Base-by-base conservation (phyloP, 1,140 invertebrate genomes). In the Sipha flava region DNA sequence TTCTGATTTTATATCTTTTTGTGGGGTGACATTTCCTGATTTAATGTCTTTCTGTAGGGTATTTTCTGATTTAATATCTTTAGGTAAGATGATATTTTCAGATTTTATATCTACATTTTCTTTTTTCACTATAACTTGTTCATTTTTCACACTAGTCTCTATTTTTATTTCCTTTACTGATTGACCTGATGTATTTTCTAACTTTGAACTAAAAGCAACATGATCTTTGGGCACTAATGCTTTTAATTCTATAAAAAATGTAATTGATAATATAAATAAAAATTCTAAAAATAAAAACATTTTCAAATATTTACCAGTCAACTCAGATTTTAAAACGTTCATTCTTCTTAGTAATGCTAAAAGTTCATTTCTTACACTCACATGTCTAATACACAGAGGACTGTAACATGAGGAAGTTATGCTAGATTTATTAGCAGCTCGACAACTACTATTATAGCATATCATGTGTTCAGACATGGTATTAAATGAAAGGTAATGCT, bases 61-160 rank as follows among this genome's bases (percentile, higher is more conserved):
- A 81, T 87, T 86, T 16, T 86, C 83, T 16, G 81, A 83, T 75
- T 85, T 85, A 4, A 86, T 52, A 14, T 84, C 85, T 45, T 79
- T 79, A 37, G 79, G 31, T 5, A 49, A 29, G n/a, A 10, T 49
- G 18, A 1, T 29, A 79, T 2, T 68, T 40, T 81, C 81, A 43
- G 59, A 45, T 45, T 83, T 84, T 6, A 82, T 64, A 52, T 64
- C 26, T 14, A 47, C 43, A 23, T 70, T 54, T 45, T 79, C 77
- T 52, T 81, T 82, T 68, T 82, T 81, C 52, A 52, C 40, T 80
- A 1, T 9, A 10, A 79, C 34, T 57, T 79, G 75, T 64, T 81
- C 57, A 43, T 5, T 59, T 79, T 70, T 72, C 18, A 79, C 62
- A 29, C 70, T 23, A n/a, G 70, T 45, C 80, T 81, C 81, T 57